phyloP scores from a whole-genome alignment of 2,888 invertebrate genomes.

The Tipula lateralis region DNA sequence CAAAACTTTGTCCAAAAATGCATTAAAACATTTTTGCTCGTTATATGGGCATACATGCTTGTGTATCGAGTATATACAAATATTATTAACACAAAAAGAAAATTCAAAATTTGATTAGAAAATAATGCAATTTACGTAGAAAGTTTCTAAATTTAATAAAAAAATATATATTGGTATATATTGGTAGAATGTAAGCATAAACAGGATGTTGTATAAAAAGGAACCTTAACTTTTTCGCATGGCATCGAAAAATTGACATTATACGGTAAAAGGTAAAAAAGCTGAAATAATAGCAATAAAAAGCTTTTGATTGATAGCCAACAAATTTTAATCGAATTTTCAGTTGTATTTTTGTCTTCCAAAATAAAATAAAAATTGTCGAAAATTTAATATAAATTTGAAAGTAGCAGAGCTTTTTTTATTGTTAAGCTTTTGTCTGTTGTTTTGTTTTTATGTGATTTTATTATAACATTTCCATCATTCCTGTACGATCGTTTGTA shows the following conservation, averaged over 20 bases:
- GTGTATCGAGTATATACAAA: too few relatives aligned
- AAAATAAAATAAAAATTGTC: not conserved
- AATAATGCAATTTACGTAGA: not conserved
- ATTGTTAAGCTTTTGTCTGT: not conserved
- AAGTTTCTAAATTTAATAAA: not conserved
- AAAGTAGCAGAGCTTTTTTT: constrained; percentile 19
- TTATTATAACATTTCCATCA: not conserved
- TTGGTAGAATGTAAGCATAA: not conserved
- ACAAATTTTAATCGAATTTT: constrained; percentile 24
- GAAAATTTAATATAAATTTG: constrained; percentile 11
- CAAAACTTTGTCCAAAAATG: not conserved
- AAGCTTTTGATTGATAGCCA: not conserved
- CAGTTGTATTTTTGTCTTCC: not conserved
- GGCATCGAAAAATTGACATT: not conserved
- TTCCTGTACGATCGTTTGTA: not conserved
- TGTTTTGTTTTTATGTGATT: not conserved
- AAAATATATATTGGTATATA: not conserved
- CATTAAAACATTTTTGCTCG: not conserved
- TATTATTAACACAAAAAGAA: too few relatives aligned
- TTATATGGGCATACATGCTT: not conserved
- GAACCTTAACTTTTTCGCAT: not conserved
- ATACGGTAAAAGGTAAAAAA: not conserved
- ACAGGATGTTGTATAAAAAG: not conserved
- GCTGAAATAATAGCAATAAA: not conserved
- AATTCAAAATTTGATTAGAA: not conserved